phyloP scores from a whole-genome alignment of 2,888 invertebrate species.

The Schrankia costaestrigalis region DNA sequence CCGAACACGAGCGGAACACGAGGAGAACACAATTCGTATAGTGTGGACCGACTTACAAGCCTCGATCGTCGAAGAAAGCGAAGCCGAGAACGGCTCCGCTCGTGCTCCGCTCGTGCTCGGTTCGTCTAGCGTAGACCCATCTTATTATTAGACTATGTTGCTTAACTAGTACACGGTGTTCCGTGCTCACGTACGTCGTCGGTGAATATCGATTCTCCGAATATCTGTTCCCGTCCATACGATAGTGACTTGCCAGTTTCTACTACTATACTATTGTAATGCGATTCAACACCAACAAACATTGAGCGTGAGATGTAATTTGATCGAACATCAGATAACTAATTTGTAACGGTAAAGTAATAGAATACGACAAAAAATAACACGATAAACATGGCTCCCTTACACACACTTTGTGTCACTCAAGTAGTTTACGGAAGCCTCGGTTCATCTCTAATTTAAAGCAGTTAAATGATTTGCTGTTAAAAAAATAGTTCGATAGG shows the following conservation, averaged over 20 bases:
- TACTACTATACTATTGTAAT: slow-evolving; percentile 48
- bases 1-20: no score
- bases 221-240: slow-evolving; percentile 28
- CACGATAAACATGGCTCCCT: slow-evolving; percentile 38
- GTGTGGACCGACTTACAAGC: no score
- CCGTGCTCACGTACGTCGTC: slow-evolving; percentile 24
- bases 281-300: slow-evolving; percentile 45
- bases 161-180: slow-evolving; percentile 12
- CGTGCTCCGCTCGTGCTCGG: no score
- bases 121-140: no score
- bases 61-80: no score
- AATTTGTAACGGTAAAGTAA: slow-evolving; percentile 63
- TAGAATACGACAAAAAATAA: slow-evolving; percentile 45
- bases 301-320: slow-evolving; percentile 44
- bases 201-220: slow-evolving; percentile 37
- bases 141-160: slow-evolving; percentile 17
- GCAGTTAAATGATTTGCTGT: no score
- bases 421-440: no score
- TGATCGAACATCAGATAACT: slow-evolving; percentile 62
- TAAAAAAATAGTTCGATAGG: no score
- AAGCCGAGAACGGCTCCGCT: no score
- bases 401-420: slow-evolving; percentile 29
- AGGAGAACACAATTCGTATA: no score
- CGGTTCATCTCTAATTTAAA: no score
- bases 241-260: slow-evolving; percentile 52